A percentile compares a stretch with the other conserved stretches of the same genome.
Evolutionary conservation across 92 coral and sea anemone genomes (phyloP).

Genomic region (Desmophyllum pertusum): DNA sequence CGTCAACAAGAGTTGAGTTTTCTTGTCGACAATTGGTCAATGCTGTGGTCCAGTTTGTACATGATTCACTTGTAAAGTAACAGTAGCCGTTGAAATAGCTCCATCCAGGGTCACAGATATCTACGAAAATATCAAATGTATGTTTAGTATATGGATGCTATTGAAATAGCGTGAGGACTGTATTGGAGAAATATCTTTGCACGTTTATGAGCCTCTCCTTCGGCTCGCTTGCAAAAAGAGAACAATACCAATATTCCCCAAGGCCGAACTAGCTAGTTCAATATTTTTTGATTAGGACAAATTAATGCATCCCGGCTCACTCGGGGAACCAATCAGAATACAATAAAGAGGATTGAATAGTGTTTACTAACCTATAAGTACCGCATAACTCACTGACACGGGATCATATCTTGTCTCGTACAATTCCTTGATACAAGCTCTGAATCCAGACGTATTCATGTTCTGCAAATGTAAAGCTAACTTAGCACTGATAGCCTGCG

Average conservation of each 20-base stretch:
- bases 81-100: conserved; percentile 59
- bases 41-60: conserved; percentile 51
- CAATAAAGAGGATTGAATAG: too few relatives aligned
- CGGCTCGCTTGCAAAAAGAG: too few relatives aligned
- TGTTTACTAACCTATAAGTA: conserved; percentile 49
- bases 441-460: conserved; percentile 55
- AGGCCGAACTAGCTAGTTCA: too few relatives aligned
- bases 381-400: conserved; percentile 55
- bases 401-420: conserved; percentile 57
- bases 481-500: too few relatives aligned
- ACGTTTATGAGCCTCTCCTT: too few relatives aligned
- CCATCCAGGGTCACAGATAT: conserved; percentile 65
- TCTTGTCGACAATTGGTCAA: conserved; percentile 33
- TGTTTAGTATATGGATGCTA: neutral
- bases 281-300: too few relatives aligned
- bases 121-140: conserved; percentile 7
- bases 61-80: conserved; percentile 47
- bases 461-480: conserved; percentile 29
- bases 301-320: too few relatives aligned
- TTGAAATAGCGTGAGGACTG: too few relatives aligned
- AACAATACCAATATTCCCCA: too few relatives aligned
- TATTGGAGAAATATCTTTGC: too few relatives aligned
- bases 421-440: conserved; percentile 57
- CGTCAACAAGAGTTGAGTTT: conserved; percentile 34
- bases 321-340: too few relatives aligned